Conservation (phyloP, 1,140 invertebrate genomes). For the Monomorium pharaonis region DNA sequence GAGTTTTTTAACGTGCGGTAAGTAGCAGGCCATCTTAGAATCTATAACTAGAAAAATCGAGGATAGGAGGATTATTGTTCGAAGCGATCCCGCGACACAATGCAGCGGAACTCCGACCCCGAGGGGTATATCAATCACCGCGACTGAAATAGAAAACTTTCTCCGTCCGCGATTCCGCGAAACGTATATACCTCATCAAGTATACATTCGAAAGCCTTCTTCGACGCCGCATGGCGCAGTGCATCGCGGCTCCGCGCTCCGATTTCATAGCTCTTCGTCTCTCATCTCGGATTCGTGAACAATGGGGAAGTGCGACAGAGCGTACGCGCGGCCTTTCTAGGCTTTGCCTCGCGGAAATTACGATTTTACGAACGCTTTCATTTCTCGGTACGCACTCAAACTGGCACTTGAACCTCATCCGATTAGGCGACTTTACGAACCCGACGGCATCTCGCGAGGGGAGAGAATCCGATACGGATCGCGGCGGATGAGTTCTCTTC, state of each 20-base stretch:
- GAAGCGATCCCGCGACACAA: conserved; percentile 26
- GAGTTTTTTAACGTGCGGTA: conserved; percentile 1
- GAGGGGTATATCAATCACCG: conserved; percentile 39
- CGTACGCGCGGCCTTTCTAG: neutral
- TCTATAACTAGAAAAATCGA: conserved; percentile 13
- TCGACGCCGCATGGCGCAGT: neutral
- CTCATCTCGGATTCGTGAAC: conserved; percentile 13
- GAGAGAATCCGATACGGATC: conserved; percentile 49
- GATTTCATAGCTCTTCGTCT: conserved; percentile 16
- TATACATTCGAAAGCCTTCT: conserved; percentile 43
- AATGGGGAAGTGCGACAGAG: conserved; percentile 16
- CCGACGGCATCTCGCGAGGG: conserved; percentile 48
- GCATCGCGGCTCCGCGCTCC: neutral
- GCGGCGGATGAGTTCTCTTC: conserved; percentile 15
- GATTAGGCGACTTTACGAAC: conserved; percentile 80
- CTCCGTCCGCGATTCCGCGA: conserved; percentile 44
- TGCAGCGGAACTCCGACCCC: conserved; percentile 34
- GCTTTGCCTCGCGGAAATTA: conserved; percentile 48
- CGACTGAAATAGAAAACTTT: conserved; percentile 60
- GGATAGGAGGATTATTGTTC: conserved; percentile 2
- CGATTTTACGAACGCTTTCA: conserved; percentile 76
- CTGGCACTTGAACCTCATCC: conserved; percentile 70
- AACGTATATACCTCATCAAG: conserved; percentile 57
- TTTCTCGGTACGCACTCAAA: conserved; percentile 64
- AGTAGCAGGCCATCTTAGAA: neutral